These are phyloP conservation scores for Agrotis puta DNA, from an alignment of 2,888 invertebrate species.

Conservation along the genomic window DNA sequence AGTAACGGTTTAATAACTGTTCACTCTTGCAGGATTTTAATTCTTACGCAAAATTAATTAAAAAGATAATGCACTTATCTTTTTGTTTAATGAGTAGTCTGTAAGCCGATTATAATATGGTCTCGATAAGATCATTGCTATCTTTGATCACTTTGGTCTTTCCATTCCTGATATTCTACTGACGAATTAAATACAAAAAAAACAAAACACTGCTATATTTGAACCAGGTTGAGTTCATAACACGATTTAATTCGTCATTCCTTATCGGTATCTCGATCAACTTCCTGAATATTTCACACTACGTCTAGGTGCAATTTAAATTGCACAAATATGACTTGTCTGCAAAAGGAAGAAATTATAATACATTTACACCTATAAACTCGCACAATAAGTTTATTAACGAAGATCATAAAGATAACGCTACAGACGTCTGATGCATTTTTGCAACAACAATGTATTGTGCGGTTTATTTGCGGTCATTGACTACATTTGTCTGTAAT, in stretches of 20 bases:
- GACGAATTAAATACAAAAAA: too few species aligned
- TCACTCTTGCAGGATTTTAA: neutral
- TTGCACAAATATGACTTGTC: slow-evolving; percentile 22
- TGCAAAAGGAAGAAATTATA: slow-evolving; percentile 21
- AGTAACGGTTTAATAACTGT: slow-evolving; percentile 8
- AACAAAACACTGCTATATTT: too few species aligned
- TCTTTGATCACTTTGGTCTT: too few species aligned
- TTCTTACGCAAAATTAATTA: neutral
- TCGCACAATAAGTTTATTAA: slow-evolving; percentile 37
- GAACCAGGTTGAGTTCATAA: neutral
- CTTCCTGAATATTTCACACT: slow-evolving; percentile 24
- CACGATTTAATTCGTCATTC: neutral
- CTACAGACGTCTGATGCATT: slow-evolving; percentile 34
- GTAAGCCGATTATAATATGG: too few species aligned
- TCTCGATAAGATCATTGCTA: too few species aligned
- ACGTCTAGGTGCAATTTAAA: slow-evolving; percentile 13
- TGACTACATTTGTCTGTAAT: slow-evolving; percentile 18
- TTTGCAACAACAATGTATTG: slow-evolving; percentile 30
- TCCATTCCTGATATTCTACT: too few species aligned
- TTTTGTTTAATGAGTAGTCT: too few species aligned
- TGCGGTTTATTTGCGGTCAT: slow-evolving; percentile 29
- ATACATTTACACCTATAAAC: slow-evolving; percentile 22
- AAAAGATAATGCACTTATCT: too few species aligned
- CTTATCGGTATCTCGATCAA: slow-evolving; percentile 23
- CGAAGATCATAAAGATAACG: slow-evolving; percentile 35